Evolutionary conservation across 2,113 vertebrate species (phyloP).

Genomic region (Burhinus bistriatus): DNA sequence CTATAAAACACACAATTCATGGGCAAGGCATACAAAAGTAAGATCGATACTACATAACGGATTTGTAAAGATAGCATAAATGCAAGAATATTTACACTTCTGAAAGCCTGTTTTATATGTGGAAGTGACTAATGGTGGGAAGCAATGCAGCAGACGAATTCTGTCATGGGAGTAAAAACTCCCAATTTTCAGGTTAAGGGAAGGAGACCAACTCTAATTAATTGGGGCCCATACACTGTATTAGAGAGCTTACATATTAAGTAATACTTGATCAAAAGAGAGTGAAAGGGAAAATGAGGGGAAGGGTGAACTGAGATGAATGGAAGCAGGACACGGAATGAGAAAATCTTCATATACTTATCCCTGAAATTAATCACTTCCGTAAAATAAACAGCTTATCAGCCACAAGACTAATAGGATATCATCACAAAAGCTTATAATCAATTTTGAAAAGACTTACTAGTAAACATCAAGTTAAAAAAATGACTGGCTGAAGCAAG

Average conservation of each 20-base stretch:
- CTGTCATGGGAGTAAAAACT: background rate
- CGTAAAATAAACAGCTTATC: background rate
- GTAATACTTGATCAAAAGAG: background rate
- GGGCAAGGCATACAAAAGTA: background rate
- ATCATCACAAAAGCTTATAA: background rate
- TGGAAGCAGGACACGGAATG: background rate
- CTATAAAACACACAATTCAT: too few relatives aligned
- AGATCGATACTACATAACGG: accelerated
- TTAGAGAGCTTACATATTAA: background rate
- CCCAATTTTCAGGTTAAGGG: background rate
- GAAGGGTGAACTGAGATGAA: background rate
- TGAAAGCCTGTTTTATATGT: background rate
- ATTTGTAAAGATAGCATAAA: background rate
- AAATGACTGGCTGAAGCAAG: constrained; percentile 95
- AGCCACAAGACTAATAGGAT: background rate
- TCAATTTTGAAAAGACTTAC: constrained; percentile 75
- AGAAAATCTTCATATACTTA: background rate
- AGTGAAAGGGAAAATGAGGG: background rate
- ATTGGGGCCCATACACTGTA: too few relatives aligned
- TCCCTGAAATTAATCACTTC: background rate
- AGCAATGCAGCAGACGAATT: background rate
- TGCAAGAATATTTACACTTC: background rate
- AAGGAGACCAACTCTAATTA: background rate
- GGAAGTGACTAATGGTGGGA: background rate
- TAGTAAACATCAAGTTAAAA: constrained; percentile 98